Evolutionary conservation across 2,797 vertebrate genomes (phyloP).

Genomic region (Sebastolobus alascanus): DNA sequence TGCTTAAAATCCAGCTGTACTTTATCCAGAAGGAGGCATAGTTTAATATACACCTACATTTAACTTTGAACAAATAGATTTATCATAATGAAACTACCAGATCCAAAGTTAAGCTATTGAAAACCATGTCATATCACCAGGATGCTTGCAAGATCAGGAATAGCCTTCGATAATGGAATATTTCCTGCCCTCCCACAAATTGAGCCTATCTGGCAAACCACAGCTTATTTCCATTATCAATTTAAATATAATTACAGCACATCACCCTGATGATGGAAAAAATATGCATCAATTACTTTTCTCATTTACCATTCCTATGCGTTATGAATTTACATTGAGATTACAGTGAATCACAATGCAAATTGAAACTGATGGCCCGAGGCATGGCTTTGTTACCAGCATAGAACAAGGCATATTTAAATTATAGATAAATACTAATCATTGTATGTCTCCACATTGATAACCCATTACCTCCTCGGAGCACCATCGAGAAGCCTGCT

Average conservation of each 20-base stretch:
- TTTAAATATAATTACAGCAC: background rate
- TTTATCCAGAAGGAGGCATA: too few species aligned
- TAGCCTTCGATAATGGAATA: background rate
- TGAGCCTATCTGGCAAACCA: background rate
- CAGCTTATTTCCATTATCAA: background rate
- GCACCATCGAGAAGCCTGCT: slow-evolving; percentile 78
- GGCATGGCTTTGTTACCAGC: background rate
- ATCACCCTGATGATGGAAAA: background rate
- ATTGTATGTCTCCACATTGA: background rate
- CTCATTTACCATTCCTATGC: background rate
- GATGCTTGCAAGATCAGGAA: background rate
- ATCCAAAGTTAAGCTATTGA: background rate
- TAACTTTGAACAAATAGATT: background rate
- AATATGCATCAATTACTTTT: background rate
- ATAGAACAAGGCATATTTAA: background rate
- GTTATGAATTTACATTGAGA: background rate
- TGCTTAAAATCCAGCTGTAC: background rate
- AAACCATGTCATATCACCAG: background rate
- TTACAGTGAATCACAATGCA: background rate
- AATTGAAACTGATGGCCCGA: background rate
- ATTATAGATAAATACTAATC: background rate
- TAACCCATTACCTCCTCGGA: slow-evolving; percentile 71
- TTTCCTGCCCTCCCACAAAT: background rate
- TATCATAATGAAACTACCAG: background rate
- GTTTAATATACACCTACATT: background rate